Evolutionary conservation across 2,797 vertebrate genomes (phyloP).

Genomic region (Sorex maritimensis): DNA sequence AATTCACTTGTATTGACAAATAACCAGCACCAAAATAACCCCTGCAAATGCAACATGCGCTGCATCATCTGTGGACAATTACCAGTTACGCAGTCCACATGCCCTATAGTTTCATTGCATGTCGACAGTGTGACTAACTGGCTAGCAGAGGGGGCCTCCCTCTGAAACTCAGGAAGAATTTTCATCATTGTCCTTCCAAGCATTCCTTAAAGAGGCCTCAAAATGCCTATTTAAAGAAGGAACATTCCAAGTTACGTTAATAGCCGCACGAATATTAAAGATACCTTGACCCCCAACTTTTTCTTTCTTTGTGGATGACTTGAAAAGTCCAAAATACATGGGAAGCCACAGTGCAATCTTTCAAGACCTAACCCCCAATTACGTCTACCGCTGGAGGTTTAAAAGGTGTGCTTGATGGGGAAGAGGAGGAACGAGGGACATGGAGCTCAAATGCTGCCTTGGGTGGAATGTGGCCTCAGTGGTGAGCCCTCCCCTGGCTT

Average conservation of each 20-base stretch:
- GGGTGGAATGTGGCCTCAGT: constrained; percentile 77
- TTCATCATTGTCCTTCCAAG: constrained; percentile 84
- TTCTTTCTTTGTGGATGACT: constrained; percentile 82
- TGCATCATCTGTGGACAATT: constrained; percentile 75
- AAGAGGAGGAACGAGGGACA: constrained; percentile 48
- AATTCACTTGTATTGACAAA: constrained; percentile 61
- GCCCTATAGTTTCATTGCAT: constrained; percentile 47
- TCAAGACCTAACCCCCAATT: constrained; percentile 83
- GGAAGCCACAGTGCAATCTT: constrained; percentile 85
- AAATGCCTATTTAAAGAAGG: constrained; percentile 85
- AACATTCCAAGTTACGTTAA: constrained; percentile 84
- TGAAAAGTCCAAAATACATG: constrained; percentile 84
- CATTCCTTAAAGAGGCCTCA: constrained; percentile 79
- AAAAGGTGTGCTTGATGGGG: constrained; percentile 75
- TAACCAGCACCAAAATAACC: constrained; percentile 46
- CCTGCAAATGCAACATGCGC: constrained; percentile 27
- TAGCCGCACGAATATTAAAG: constrained; percentile 84
- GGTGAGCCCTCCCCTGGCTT: constrained; percentile 39
- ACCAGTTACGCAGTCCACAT: constrained; percentile 55
- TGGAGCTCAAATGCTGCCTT: constrained; percentile 58
- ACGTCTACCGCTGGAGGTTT: constrained; percentile 76
- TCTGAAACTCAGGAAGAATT: constrained; percentile 74
- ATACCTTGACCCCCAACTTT: constrained; percentile 73
- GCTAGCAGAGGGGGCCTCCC: constrained; percentile 35
- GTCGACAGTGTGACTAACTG: constrained; percentile 68